phyloP scores from a whole-genome alignment of 2,888 invertebrate genomes.

The Eupithecia centaureata region DNA sequence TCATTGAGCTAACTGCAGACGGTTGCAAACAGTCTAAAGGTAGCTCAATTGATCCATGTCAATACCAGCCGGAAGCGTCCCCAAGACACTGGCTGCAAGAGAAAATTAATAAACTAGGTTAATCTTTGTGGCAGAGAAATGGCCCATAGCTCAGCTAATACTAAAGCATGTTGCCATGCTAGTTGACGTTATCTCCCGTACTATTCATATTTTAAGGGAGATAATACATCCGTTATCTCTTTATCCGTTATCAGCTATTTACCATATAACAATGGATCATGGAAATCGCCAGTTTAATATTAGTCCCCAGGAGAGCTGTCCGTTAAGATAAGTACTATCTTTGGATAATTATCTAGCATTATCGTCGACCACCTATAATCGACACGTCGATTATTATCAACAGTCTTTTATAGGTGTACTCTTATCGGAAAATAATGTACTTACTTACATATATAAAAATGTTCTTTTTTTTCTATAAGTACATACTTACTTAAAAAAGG shows the following conservation, averaged over 20 bases:
- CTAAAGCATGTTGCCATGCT: too few species aligned
- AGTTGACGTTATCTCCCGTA: too few species aligned
- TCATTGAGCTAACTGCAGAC: too few species aligned
- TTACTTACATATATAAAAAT: not conserved
- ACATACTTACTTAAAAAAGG: too few species aligned
- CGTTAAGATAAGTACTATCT: constrained; percentile 6
- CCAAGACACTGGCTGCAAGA: too few species aligned
- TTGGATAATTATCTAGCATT: not conserved
- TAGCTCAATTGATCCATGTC: too few species aligned
- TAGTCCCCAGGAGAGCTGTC: constrained; percentile 2
- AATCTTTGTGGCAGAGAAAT: too few species aligned
- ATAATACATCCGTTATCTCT: not conserved
- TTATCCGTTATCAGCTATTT: not conserved
- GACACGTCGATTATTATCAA: not conserved
- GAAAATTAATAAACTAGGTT: too few species aligned
- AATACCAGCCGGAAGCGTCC: too few species aligned
- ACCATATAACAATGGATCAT: not conserved
- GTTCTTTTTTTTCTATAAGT: not conserved
- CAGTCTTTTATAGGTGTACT: not conserved
- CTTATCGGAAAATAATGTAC: not conserved
- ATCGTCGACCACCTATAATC: too few species aligned
- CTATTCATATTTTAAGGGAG: not conserved
- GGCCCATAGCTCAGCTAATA: too few species aligned
- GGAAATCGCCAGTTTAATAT: not conserved
- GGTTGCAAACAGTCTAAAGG: too few species aligned